Base-by-base conservation (phyloP, 2,113 vertebrate genomes). In the Tor tambroides region DNA sequence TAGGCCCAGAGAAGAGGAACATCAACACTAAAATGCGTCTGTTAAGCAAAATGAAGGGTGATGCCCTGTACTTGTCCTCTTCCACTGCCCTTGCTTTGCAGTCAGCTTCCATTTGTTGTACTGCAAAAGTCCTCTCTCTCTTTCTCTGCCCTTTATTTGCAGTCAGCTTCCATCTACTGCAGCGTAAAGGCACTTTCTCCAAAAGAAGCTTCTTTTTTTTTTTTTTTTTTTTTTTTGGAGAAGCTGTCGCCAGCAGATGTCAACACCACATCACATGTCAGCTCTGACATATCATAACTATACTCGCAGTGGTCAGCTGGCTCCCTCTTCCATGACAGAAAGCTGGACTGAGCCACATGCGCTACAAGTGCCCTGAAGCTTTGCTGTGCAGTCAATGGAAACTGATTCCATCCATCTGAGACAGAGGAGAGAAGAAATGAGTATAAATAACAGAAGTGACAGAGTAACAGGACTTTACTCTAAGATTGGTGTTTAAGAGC, bases 191-290 rank as follows among this genome's bases (percentile, higher is more conserved):
- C 56, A 82, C 23, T 74, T 83, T 76, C 69, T 63, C 30, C 35
- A 28, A 32, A 15, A 46, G 69, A 12, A 19, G 56, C 15, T n/a
- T 84, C 59, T 10, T 3, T 15, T 49, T 15, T 46, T 46, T 12
- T 11, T 84, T 74, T 10, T 3, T 84, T 74, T 10, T 3, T 15
- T 49, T 15, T 46, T 46, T 12, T 11, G 4, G 46, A 32, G 12
- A 65, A 72, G 72, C 59, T 67, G 80, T 65, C 12, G n/a, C 80
- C 69, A 84, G 41, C 71, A 77, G 56, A 87, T 87, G 86, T 87
- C 86, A 87, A 43, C 80, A 56, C 80, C 43, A 21, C 61, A 49
- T 87, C 80, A 76, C 72, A 75, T 38, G 56, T 67, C 71, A 76
- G 41, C 32, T 30, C 71, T 54, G 80, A 84, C 61, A 41, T 46